Base-by-base conservation (phyloP, 1,140 invertebrate species). In the Bombus difficillimus region DNA sequence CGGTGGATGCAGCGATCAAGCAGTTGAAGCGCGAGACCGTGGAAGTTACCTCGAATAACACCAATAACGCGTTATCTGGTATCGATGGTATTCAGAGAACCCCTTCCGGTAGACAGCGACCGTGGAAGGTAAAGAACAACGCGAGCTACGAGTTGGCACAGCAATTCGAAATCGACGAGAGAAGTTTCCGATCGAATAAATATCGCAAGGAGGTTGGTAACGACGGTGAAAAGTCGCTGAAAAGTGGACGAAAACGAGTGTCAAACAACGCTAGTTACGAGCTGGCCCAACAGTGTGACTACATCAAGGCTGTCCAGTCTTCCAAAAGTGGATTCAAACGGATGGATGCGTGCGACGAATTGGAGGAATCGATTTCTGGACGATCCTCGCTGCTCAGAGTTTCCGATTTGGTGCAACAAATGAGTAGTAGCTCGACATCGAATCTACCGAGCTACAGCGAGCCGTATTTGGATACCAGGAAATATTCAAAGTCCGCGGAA, bases 221-320 rank as follows among this genome's bases (percentile, higher is more conserved):
- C 32, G 83, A 88, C 0, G 64, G 32, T 8, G 76, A 80, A 28
- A 69, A 78, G 12, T 73, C 41, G 53, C 28, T 53, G 37, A 79
- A 28, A 68, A 89, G 82, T 34, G 59, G 76, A 32, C 81, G 68
- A 25, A 89, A 74, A 71, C 92, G 92, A 4, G 86, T 94, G 5
- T 5, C 91, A n/a, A 95, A 95, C 81, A 95, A 94, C 68, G 93
- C 95, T 0, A 95, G 95, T 47, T 95, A 95, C 87, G 95, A 95
- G 69, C 76, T 95, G 43, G 95, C 95, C 0, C 94, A 95, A 34
- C 94, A 95, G 73, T 91, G 87, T 53, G 94, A 95, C 39, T 94
- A 94, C 77, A 92, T 94, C 53, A 91, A 91, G 34, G 83, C 90
- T 1, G 25, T 93, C 10, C 88, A 92, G 37, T 79, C 41, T 2